Base-by-base conservation (phyloP, 2,888 invertebrate genomes). In the Panzeria rudis region DNA sequence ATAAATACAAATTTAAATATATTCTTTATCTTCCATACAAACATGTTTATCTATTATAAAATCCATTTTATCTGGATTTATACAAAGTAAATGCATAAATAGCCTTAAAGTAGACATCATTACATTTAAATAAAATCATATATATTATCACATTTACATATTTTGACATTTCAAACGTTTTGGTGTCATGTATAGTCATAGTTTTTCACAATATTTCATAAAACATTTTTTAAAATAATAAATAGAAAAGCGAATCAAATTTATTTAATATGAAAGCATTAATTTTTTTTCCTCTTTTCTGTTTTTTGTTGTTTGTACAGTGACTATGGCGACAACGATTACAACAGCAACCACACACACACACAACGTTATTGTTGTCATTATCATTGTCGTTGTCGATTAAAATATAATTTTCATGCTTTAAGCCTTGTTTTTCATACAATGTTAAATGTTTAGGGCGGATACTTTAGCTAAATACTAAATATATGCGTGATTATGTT, bases 371-470 rank as follows among this genome's bases (percentile, higher is more conserved):
- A 11, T n/a, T 32, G 17, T 13, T 11, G 23, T 17, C 25, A 25
- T 29, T 29, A 5, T 29, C 29, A n/a, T 35, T 54, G 44, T 50
- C 25, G 25, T 23, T 75, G 50, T 66, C 25, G 54, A 66, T 54
- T 66, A 13, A 62, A 64, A 56, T 66, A 66, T 56, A 29, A 64
- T 61, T 62, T 78, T 50, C 20, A 38, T 71, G 61, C 38, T 62
- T 54, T 54, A 56, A 23, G 41, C 8, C 35, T 15, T 56, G 13
- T 72, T 54, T 52, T 25, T 13, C 3, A 17, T 44, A 35, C 3
- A 25, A 38, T 72, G 47, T 44, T 79, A 64, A 56, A 64, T 64
- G 44, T 54, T 44, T n/a, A 35, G 64, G 71, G 54, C 64, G 77
- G 35, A 0, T 41, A 52, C 1, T 50, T 54, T 56, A 54, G 76